phyloP scores from a whole-genome alignment of 2,113 vertebrate species.

The Collichthys lucidus region DNA sequence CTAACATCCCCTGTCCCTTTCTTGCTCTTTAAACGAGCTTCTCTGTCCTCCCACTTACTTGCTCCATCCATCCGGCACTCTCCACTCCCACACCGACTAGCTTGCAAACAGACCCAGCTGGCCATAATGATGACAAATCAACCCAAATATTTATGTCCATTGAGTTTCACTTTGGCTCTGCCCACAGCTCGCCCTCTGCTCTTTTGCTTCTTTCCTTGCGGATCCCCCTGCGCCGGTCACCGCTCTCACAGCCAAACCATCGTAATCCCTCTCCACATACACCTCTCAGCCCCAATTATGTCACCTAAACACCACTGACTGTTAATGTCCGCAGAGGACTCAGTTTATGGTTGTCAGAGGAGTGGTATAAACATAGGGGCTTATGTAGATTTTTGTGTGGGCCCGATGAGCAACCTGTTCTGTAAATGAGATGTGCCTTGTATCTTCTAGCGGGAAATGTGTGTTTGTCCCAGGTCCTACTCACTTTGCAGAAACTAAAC shows the following conservation, averaged over 20 bases:
- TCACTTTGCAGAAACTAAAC: conserved; percentile 26
- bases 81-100: conserved; percentile 71
- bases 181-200: conserved; percentile 54
- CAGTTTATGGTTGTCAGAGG: conserved; percentile 51
- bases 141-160: conserved; percentile 82
- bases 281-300: conserved; percentile 63
- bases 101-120: conserved; percentile 73
- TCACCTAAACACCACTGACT: conserved; percentile 75
- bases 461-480: conserved; percentile 21
- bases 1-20: conserved; percentile 8
- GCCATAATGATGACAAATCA: conserved; percentile 80
- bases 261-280: conserved; percentile 65
- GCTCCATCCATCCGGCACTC: conserved; percentile 61
- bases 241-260: conserved; percentile 44
- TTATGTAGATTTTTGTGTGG: conserved; percentile 47
- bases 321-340: conserved; percentile 51
- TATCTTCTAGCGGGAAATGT: conserved; percentile 18
- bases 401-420: conserved; percentile 12
- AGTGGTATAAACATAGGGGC: conserved; percentile 50
- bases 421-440: conserved; percentile 17
- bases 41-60: conserved; percentile 59
- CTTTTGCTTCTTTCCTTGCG: conserved; percentile 8
- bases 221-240: conserved; percentile 49
- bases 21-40: conserved; percentile 36
- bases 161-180: conserved; percentile 73